phyloP scores from a whole-genome alignment of 2,113 vertebrate genomes.

The Diphyllodes magnificus region DNA sequence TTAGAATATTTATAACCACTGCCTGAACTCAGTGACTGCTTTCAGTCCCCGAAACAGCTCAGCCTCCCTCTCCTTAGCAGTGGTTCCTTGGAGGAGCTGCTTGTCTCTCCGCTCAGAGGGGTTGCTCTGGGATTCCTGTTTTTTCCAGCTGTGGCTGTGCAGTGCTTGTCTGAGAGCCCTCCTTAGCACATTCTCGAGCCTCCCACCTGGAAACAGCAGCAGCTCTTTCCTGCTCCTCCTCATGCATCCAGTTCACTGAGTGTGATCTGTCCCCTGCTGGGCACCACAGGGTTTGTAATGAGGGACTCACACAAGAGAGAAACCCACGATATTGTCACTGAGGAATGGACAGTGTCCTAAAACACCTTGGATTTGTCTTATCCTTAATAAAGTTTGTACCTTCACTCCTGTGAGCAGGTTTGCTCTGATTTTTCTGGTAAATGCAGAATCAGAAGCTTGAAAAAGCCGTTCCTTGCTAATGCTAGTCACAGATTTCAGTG shows the following conservation, averaged over 20 bases:
- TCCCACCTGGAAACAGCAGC: background rate
- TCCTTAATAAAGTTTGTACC: background rate
- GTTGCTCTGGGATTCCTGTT: background rate
- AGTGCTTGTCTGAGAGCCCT: background rate
- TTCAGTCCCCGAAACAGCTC: background rate
- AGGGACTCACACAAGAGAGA: background rate
- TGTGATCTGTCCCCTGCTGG: background rate
- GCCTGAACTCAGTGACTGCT: accelerated
- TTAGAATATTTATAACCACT: background rate
- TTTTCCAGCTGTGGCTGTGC: background rate
- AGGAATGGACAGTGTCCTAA: background rate
- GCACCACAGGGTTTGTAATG: background rate
- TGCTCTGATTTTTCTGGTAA: background rate
- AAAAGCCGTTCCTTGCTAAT: background rate
- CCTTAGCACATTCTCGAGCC: background rate
- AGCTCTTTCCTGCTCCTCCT: background rate
- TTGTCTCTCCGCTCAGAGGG: background rate
- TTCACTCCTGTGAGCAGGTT: background rate
- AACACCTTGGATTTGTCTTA: background rate
- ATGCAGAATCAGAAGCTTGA: background rate
- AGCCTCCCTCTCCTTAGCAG: accelerated
- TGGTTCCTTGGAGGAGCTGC: background rate
- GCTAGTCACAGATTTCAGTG: background rate
- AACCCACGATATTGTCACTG: accelerated
- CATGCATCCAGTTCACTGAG: background rate